These are phyloP conservation scores for Chauna torquata DNA, from an alignment of 2,113 vertebrate species.

Conservation along the genomic window DNA sequence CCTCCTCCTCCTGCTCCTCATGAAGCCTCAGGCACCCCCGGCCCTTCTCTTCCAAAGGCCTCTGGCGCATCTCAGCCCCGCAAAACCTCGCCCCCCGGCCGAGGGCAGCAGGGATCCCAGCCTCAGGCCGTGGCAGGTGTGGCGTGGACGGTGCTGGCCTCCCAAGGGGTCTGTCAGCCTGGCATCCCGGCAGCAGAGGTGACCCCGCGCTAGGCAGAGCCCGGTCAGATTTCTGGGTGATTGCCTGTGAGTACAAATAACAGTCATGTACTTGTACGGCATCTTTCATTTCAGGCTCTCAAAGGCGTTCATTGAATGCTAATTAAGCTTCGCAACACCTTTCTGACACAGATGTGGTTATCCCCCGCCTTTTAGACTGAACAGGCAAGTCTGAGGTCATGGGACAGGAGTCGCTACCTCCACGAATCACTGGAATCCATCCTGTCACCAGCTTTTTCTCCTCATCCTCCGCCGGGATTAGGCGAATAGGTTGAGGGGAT, in stretches of 20 bases:
- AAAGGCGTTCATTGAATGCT: neutral
- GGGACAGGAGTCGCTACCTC: neutral
- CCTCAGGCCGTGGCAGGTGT: neutral
- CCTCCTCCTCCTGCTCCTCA: no score
- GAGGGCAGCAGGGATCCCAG: neutral
- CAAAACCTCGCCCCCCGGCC: neutral
- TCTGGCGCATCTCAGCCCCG: neutral
- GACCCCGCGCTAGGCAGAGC: neutral
- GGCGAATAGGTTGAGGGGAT: neutral
- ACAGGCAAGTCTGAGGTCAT: accelerated
- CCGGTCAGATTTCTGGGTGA: neutral
- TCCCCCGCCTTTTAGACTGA: neutral
- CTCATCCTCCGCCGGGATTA: accelerated
- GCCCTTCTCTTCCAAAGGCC: no score
- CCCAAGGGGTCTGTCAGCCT: neutral
- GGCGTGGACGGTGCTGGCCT: no score
- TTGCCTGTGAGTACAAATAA: neutral
- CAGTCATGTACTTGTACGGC: neutral
- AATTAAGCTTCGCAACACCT: neutral
- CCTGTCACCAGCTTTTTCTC: no score
- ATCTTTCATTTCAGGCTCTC: neutral
- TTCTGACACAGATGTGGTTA: neutral
- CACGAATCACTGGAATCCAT: no score
- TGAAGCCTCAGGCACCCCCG: no score
- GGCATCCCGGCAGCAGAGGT: neutral